These are phyloP conservation scores for Condylura cristata DNA, from an alignment of 2,113 vertebrate species.

Conservation along the genomic window DNA sequence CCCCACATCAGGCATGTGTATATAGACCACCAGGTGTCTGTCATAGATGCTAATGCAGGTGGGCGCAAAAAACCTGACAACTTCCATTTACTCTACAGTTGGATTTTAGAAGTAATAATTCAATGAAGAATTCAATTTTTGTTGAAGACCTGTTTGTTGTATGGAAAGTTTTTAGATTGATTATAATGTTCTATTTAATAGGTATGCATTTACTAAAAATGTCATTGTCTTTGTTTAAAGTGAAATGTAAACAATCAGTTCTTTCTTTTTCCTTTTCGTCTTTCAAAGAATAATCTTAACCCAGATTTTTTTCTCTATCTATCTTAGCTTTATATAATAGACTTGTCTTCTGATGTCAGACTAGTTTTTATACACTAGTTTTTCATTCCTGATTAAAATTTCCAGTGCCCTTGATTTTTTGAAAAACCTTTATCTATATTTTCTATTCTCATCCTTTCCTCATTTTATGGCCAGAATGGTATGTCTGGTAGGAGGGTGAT, in stretches of 20 bases:
- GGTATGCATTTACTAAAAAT: not conserved
- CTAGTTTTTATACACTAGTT: conserved; percentile 15
- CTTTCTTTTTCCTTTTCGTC: not conserved
- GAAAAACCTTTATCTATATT: not conserved
- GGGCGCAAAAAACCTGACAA: too few relatives aligned
- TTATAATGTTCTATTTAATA: not conserved
- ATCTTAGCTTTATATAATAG: not conserved
- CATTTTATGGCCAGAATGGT: not conserved
- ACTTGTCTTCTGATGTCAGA: not conserved
- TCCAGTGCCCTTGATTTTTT: not conserved
- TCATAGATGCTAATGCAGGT: too few relatives aligned
- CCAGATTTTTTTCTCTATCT: not conserved
- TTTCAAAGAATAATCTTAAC: not conserved
- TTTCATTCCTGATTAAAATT: not conserved
- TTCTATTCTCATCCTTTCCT: not conserved
- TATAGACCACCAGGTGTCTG: too few relatives aligned
- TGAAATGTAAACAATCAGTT: not conserved
- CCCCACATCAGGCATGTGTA: too few relatives aligned
- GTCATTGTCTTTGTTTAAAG: not conserved
- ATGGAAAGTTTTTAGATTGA: not conserved
- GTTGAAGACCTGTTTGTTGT: conserved; percentile 16
- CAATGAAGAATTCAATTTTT: not conserved
- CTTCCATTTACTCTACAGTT: too few relatives aligned
- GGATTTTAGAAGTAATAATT: conserved; percentile 34
- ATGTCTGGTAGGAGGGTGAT: not conserved